Conservation (phyloP, 2,888 invertebrate species). For the Brassicogethes aeneus region DNA sequence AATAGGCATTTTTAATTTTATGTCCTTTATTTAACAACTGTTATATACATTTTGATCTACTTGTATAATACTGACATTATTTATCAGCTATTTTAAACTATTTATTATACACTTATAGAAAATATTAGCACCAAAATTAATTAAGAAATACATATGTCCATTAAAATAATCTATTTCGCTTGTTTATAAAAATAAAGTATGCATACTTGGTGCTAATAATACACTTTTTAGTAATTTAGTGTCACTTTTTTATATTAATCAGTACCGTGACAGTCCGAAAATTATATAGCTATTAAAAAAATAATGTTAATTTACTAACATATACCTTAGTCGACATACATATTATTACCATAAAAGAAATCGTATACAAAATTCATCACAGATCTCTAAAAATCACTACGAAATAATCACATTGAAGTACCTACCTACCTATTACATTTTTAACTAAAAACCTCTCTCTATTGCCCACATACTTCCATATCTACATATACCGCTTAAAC, state of each 20-base stretch:
- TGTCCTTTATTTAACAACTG: constrained; percentile 18
- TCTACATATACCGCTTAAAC: too few species aligned
- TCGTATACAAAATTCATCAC: constrained; percentile 35
- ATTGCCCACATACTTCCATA: too few species aligned
- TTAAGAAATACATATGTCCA: not conserved
- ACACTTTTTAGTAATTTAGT: not conserved
- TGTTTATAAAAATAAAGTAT: not conserved
- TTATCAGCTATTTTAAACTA: too few species aligned
- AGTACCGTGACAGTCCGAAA: constrained; percentile 16
- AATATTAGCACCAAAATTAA: not conserved
- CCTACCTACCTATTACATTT: too few species aligned
- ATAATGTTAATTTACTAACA: constrained; percentile 14
- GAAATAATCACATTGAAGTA: not conserved
- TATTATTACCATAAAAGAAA: constrained; percentile 12
- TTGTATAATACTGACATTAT: constrained; percentile 22
- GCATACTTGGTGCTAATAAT: not conserved
- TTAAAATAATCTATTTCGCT: not conserved
- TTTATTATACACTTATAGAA: not conserved
- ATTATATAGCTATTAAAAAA: constrained; percentile 18
- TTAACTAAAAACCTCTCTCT: too few species aligned
- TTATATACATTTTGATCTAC: constrained; percentile 17
- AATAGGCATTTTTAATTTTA: too few species aligned
- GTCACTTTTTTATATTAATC: constrained; percentile 11
- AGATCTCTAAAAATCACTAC: constrained; percentile 22
- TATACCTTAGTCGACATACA: constrained; percentile 7